These are phyloP conservation scores for Poecilia gillii DNA, from an alignment of 2,797 vertebrate genomes.

Conservation along the genomic window DNA sequence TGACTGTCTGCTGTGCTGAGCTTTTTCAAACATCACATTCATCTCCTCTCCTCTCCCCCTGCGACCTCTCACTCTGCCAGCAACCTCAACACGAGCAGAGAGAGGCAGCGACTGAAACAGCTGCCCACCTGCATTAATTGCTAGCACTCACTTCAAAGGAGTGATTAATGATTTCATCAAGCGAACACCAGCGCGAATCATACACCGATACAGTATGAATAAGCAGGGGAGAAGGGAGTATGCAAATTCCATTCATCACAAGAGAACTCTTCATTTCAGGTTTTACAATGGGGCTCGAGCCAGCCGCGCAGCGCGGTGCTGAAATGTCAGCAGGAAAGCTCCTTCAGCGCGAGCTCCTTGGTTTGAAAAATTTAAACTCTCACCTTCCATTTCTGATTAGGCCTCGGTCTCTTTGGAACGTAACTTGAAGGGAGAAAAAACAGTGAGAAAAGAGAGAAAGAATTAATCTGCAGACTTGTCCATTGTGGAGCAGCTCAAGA, in stretches of 20 bases:
- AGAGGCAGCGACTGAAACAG: slow-evolving; percentile 63
- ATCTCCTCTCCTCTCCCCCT: slow-evolving; percentile 67
- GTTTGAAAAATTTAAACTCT: slow-evolving; percentile 48
- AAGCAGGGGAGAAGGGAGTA: slow-evolving; percentile 42
- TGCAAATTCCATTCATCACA: slow-evolving; percentile 60
- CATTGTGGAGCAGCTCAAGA: not conserved
- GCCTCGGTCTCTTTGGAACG: slow-evolving; percentile 95
- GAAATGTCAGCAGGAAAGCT: slow-evolving; percentile 47
- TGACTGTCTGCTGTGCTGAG: slow-evolving; percentile 35
- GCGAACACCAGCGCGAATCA: slow-evolving; percentile 66
- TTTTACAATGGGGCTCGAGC: slow-evolving; percentile 42
- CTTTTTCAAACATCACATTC: slow-evolving; percentile 64
- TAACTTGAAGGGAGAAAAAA: slow-evolving; percentile 74
- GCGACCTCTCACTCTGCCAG: slow-evolving; percentile 52
- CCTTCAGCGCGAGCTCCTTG: slow-evolving; percentile 7
- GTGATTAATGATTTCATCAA: slow-evolving; percentile 79
- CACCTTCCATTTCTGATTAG: slow-evolving; percentile 97
- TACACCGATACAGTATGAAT: slow-evolving; percentile 50
- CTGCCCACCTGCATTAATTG: slow-evolving; percentile 74
- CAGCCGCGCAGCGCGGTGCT: slow-evolving; percentile 6
- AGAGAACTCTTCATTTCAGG: slow-evolving; percentile 48
- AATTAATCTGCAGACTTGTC: slow-evolving; percentile 17
- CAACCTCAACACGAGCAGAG: slow-evolving; percentile 48
- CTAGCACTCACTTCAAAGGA: slow-evolving; percentile 60
- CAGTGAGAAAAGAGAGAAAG: not conserved